Evolutionary conservation across 1,140 invertebrate species (phyloP).

Genomic region (Solen grandis): DNA sequence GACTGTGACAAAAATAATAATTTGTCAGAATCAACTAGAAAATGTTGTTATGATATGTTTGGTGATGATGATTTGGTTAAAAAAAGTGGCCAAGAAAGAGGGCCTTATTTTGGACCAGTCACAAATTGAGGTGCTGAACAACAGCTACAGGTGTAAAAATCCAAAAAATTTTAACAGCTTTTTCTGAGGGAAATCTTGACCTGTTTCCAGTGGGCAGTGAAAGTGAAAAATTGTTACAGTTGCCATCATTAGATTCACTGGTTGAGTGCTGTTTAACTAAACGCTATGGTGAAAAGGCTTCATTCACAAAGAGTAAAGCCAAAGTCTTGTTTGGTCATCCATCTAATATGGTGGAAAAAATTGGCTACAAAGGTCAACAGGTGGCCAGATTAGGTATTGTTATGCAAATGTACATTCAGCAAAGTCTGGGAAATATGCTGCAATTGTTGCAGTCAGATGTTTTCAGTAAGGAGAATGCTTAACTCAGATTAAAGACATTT

Average conservation of each 20-base stretch:
- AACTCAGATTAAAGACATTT: slow-evolving; percentile 11
- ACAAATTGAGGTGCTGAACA: slow-evolving; percentile 16
- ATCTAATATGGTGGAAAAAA: neutral
- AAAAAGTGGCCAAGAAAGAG: neutral
- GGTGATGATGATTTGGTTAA: slow-evolving; percentile 14
- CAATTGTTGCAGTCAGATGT: neutral
- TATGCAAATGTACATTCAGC: neutral
- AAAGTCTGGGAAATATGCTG: slow-evolving; percentile 4
- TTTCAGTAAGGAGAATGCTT: neutral
- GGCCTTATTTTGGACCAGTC: slow-evolving; percentile 5
- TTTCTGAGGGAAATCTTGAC: slow-evolving; percentile 8
- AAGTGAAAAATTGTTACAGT: neutral
- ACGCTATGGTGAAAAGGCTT: no score
- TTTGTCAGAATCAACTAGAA: slow-evolving; percentile 9
- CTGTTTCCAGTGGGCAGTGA: neutral
- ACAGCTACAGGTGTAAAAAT: slow-evolving; percentile 21
- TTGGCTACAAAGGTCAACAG: neutral
- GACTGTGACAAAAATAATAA: no score
- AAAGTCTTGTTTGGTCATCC: neutral
- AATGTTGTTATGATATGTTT: slow-evolving; percentile 13
- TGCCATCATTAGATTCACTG: slow-evolving; percentile 17
- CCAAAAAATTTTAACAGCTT: slow-evolving; percentile 17
- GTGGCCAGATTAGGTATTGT: slow-evolving; percentile 1
- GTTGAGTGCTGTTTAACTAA: slow-evolving; percentile 14
- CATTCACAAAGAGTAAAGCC: neutral